A percentile compares a stretch with the other conserved stretches of the same genome.
These are phyloP conservation scores for Erythrolamprus reginae DNA, from an alignment of 2,113 vertebrate species.

Conservation along the genomic window DNA sequence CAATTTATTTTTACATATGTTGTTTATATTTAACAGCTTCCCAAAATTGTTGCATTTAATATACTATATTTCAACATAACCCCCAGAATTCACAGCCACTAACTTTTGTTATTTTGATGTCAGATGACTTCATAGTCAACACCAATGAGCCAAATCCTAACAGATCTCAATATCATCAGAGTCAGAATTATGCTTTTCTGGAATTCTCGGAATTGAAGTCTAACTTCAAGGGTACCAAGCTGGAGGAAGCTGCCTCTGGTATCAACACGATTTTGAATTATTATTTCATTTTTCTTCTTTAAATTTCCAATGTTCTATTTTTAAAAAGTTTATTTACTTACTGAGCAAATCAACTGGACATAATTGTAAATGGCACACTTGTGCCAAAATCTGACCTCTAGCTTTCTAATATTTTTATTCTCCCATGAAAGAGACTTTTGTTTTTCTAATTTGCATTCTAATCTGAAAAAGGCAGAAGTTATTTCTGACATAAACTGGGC, in stretches of 20 bases:
- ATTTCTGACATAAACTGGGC: background rate
- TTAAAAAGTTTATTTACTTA: background rate
- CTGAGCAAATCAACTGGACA: background rate
- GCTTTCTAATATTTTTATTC: background rate
- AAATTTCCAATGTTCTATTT: background rate
- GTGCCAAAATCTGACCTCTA: background rate
- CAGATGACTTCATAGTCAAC: background rate
- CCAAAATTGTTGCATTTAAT: background rate
- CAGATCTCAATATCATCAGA: background rate
- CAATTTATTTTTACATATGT: background rate
- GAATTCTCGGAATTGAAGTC: background rate
- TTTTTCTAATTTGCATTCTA: background rate
- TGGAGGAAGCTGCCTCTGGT: background rate
- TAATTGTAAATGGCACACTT: background rate
- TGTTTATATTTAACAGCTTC: background rate
- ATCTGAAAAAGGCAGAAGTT: background rate
- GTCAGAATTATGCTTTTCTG: background rate
- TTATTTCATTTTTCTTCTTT: background rate
- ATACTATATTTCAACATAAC: background rate
- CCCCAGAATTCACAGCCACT: background rate
- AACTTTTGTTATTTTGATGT: background rate
- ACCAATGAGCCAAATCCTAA: background rate
- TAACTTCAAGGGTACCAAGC: background rate
- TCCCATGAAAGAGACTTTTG: background rate
- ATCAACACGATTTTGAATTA: background rate